Conservation (phyloP, 2,888 invertebrate species). For the Drosophila affinis region DNA sequence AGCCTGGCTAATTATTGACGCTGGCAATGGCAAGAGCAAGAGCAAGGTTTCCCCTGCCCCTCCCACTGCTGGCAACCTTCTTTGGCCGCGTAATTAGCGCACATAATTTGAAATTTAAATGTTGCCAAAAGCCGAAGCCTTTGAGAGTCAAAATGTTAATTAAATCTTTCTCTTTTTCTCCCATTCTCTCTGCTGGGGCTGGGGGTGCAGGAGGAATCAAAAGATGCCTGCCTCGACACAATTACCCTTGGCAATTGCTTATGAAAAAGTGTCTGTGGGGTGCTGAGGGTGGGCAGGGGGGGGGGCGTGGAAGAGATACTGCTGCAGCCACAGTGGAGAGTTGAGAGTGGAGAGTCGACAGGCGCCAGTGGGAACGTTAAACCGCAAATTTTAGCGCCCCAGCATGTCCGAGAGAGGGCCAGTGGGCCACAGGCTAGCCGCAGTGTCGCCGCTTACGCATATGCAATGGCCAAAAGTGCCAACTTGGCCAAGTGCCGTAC, state of each 20-base stretch:
- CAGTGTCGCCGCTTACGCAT: slow-evolving; percentile 75
- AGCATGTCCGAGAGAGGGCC: slow-evolving; percentile 54
- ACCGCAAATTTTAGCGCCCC: slow-evolving; percentile 80
- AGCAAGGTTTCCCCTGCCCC: slow-evolving; percentile 46
- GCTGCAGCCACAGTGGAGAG: slow-evolving; percentile 46
- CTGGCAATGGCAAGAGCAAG: slow-evolving; percentile 45
- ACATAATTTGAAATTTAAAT: slow-evolving; percentile 80
- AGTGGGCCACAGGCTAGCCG: slow-evolving; percentile 55
- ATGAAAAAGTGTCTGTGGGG: slow-evolving; percentile 70
- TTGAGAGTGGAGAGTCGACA: slow-evolving; percentile 45
- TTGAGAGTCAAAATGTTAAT: slow-evolving; percentile 77
- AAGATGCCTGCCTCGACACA: slow-evolving; percentile 64
- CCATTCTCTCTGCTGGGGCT: slow-evolving; percentile 11
- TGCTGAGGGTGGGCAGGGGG: slow-evolving; percentile 11
- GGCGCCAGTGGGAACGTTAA: slow-evolving; percentile 74
- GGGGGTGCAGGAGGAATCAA: slow-evolving; percentile 18
- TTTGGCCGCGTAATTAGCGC: slow-evolving; percentile 68
- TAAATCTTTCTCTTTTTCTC: slow-evolving; percentile 57
- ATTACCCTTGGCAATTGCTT: slow-evolving; percentile 62
- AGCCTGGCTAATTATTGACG: slow-evolving; percentile 70
- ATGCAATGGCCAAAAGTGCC: slow-evolving; percentile 78
- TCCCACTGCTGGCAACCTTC: neutral
- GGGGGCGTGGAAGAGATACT: slow-evolving; percentile 7
- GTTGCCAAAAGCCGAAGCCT: slow-evolving; percentile 79
- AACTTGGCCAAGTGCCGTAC: slow-evolving; percentile 51